Evolutionary conservation across 2,797 vertebrate genomes (phyloP), one percentile per base, ranked within the genome.

Genomic region (Rhinella marina): DNA sequence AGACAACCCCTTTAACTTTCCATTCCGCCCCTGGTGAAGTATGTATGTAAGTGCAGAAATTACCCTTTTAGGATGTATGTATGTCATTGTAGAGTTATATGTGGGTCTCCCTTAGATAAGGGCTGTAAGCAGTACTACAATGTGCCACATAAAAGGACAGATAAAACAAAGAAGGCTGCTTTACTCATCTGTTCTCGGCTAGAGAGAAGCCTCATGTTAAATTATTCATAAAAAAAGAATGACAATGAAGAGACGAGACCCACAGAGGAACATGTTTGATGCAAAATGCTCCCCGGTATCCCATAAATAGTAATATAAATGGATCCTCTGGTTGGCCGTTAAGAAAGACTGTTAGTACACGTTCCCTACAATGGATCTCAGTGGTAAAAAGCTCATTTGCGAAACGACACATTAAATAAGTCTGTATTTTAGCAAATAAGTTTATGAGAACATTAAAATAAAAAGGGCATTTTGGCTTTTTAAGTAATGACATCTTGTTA

Each of bases 401-500:
- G 57, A 64, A 87, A 84, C 59, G 50, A 41, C 73, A 76, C 80
- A 76, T 54, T 81, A 82, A 75, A 64, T 48, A 52, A 82, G 80
- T 61, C 41, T 70, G 64, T 59, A 62, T 78, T 88, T 88, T 78
- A 78, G 73, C 73, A 78, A 88, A 84, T 84, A 68, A 27, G 64
- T 79, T 77, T 77, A 85, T 85, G 83, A 64, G 23, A 77, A 70
- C 41, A 59, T 84, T 80, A 57, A 72, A 61, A 59, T 72, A 70
- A 80, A 84, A 87, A 75, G 29, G 56, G 32, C 72, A 84, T 78
- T 83, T 88, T 73, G 77, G 59, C 66, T 61, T 81, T 82, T 85
- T 81, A 54, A 88, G 75, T 68, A 84, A 83, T 85, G 21, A 75
- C 82, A 52, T 56, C 73, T 83, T 88, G 87, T 88, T 81, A 81